Evolutionary conservation across 2,113 vertebrate species (phyloP).

Genomic region (Thymallus thymallus): DNA sequence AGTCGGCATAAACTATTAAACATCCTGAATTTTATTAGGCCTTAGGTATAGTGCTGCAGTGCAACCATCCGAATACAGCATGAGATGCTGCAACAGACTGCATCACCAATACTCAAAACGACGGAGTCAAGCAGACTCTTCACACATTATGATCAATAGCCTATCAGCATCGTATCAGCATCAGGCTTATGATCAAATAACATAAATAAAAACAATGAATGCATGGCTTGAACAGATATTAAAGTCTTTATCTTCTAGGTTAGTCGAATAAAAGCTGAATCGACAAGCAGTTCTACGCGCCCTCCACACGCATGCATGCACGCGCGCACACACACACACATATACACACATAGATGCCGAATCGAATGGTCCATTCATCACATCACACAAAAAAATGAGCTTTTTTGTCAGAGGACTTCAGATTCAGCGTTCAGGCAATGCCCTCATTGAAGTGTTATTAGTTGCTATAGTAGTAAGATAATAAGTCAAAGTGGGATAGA

Average conservation of each 20-base stretch:
- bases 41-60: not conserved
- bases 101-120: not conserved
- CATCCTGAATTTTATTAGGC: not conserved
- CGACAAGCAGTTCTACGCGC: not conserved
- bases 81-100: not conserved
- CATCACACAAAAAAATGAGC: not conserved
- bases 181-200: not conserved
- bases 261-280: not conserved
- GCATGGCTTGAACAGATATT: not conserved
- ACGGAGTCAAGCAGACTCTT: not conserved
- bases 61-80: not conserved
- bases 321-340: slow-evolving; percentile 2
- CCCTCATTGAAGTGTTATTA: not conserved
- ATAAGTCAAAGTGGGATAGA: not conserved
- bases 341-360: too few relatives aligned
- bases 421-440: not conserved
- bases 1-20: too few relatives aligned
- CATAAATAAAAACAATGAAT: too few relatives aligned
- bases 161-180: not conserved
- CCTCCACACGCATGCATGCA: not conserved
- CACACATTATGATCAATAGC: not conserved
- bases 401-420: not conserved
- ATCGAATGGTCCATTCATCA: not conserved
- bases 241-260: not conserved
- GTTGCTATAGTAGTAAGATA: not conserved